Conservation (phyloP, 2,797 vertebrate genomes). For the Argya squamiceps region DNA sequence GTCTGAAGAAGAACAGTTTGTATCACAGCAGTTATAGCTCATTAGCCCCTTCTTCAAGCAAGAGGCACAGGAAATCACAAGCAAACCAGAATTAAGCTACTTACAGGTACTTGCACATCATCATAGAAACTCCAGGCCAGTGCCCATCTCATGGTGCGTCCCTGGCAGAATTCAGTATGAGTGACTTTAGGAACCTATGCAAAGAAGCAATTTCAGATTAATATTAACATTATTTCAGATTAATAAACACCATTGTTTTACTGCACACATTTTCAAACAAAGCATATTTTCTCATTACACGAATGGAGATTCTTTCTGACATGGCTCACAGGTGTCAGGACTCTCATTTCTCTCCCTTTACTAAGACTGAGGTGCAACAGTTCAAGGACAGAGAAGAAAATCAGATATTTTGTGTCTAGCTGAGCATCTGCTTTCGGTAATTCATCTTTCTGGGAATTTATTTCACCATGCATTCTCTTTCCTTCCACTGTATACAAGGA, state of each 20-base stretch:
- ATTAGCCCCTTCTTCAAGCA: not conserved
- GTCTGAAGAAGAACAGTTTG: not conserved
- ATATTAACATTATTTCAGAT: not conserved
- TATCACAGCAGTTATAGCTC: not conserved
- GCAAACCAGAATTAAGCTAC: conserved; percentile 44
- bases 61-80: not conserved
- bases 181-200: conserved; percentile 93
- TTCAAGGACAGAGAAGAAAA: not conserved
- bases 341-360: not conserved
- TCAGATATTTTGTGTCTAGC: not conserved
- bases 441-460: not conserved
- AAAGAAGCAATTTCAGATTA: not conserved
- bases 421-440: not conserved
- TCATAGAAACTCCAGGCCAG: conserved; percentile 98
- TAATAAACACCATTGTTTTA: not conserved
- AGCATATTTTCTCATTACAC: not conserved
- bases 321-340: not conserved
- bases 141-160: conserved; percentile 97
- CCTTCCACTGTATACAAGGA: not conserved
- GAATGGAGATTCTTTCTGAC: not conserved
- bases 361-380: not conserved
- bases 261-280: not conserved
- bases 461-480: not conserved
- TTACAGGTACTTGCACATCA: conserved; percentile 93
- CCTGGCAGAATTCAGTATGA: conserved; percentile 96